Conservation (phyloP, 2,797 vertebrate genomes). For the Syngnathus rostellatus region DNA sequence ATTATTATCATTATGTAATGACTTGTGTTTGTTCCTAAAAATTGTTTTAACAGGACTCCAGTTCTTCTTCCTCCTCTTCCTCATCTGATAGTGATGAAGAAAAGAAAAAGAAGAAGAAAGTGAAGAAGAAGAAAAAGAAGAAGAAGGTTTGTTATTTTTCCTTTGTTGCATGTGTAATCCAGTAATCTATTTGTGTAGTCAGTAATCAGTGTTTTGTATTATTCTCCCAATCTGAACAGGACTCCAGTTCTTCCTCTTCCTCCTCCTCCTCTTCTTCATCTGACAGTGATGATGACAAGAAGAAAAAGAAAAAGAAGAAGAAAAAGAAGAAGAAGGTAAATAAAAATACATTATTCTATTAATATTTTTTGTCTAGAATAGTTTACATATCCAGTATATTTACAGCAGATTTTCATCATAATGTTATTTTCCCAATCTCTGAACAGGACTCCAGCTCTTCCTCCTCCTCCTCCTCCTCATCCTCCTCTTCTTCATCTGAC, state of each 20-base stretch:
- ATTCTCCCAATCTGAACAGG: slow-evolving; percentile 12
- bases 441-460: slow-evolving; percentile 25
- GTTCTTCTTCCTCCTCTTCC: slow-evolving; percentile 16
- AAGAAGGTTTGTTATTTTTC: slow-evolving; percentile 2
- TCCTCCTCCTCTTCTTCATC: slow-evolving; percentile 11
- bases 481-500: slow-evolving; percentile 14
- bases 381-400: neutral
- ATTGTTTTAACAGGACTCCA: slow-evolving; percentile 13
- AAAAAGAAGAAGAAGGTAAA: slow-evolving; percentile 33
- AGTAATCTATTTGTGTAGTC: neutral
- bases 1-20: too few relatives aligned
- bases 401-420: too few relatives aligned
- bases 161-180: neutral
- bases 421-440: neutral
- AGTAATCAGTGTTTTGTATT: neutral
- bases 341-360: neutral
- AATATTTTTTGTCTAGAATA: neutral
- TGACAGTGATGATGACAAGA: slow-evolving; percentile 31
- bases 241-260: slow-evolving; percentile 17
- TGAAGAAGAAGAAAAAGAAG: slow-evolving; percentile 15
- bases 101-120: slow-evolving; percentile 22
- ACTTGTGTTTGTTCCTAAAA: too few relatives aligned
- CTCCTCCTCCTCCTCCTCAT: slow-evolving; percentile 3
- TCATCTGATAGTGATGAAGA: slow-evolving; percentile 25
- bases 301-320: slow-evolving; percentile 28